Percentiles rank a stretch among this genome's conserved stretches.
phyloP scores from a whole-genome alignment of 1,140 invertebrate genomes.

The Asobara japonica region DNA sequence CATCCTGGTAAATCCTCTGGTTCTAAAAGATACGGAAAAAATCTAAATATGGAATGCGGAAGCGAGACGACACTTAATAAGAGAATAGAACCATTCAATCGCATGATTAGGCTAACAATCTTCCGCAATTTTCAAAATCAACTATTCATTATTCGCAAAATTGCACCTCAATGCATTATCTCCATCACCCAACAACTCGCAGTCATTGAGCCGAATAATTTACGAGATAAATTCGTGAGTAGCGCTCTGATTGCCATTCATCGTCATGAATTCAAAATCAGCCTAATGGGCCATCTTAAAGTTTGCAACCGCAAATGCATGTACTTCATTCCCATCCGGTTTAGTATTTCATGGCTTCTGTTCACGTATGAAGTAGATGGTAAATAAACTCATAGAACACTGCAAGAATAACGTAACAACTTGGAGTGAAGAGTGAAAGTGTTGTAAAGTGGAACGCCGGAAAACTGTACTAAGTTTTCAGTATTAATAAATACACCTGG shows the following conservation, averaged over 20 bases:
- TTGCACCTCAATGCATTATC: too few species aligned
- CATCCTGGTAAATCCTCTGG: too few species aligned
- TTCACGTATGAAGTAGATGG: neutral
- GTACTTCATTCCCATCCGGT: neutral
- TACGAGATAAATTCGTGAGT: neutral
- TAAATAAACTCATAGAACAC: conserved; percentile 6
- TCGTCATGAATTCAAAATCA: neutral
- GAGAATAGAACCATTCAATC: too few species aligned
- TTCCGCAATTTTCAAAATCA: too few species aligned
- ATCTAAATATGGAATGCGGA: too few species aligned
- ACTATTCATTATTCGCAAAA: too few species aligned
- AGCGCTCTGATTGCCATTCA: neutral
- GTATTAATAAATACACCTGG: conserved; percentile 56
- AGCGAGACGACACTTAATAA: too few species aligned
- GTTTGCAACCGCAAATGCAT: neutral
- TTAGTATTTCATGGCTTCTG: neutral
- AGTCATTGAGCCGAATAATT: neutral
- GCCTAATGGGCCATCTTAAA: neutral
- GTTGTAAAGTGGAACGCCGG: conserved; percentile 52
- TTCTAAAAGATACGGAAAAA: too few species aligned
- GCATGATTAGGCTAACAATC: too few species aligned
- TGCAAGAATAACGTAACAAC: conserved; percentile 54
- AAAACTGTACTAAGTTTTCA: conserved; percentile 45
- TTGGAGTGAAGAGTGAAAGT: conserved; percentile 58
- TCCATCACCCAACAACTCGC: neutral